Evolutionary conservation across 2,113 vertebrate genomes (phyloP).

Genomic region (Pyxicephalus adspersus): DNA sequence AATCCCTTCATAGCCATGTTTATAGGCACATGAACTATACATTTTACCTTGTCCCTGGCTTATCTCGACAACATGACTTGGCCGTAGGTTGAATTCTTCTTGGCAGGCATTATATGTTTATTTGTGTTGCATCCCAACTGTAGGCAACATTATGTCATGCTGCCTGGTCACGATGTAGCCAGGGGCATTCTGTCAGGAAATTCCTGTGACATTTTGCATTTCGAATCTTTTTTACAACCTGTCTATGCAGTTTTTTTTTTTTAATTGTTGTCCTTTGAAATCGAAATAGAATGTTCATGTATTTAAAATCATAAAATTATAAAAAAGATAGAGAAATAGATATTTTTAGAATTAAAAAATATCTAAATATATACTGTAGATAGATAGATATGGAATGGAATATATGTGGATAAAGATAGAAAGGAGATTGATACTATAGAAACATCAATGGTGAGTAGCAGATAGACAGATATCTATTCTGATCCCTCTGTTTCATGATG

Average conservation of each 20-base stretch:
- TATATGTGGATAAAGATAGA: no score
- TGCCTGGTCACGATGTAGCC: slow-evolving; percentile 10
- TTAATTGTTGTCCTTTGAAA: not conserved
- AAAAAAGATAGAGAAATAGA: no score
- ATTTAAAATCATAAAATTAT: no score
- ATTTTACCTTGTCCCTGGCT: not conserved
- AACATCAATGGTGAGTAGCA: no score
- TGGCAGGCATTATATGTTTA: slow-evolving; percentile 25
- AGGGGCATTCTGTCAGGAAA: not conserved
- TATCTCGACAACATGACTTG: not conserved
- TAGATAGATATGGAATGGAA: no score
- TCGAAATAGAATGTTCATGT: not conserved
- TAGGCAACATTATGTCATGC: slow-evolving; percentile 17
- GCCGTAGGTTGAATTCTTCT: not conserved
- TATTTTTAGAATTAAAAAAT: no score
- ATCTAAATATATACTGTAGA: no score
- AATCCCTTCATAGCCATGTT: no score
- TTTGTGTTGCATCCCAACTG: slow-evolving; percentile 14
- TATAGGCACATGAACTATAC: no score
- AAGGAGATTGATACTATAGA: no score
- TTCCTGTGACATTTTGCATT: slow-evolving; percentile 25
- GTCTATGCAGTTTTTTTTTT: not conserved
- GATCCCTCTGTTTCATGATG: no score
- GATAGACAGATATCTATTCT: no score
- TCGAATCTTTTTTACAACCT: not conserved